A percentile compares a stretch with the other conserved stretches of the same genome.
These are phyloP conservation scores for Lithophane semibrunnea DNA, from an alignment of 2,888 invertebrate genomes.

Conservation along the genomic window DNA sequence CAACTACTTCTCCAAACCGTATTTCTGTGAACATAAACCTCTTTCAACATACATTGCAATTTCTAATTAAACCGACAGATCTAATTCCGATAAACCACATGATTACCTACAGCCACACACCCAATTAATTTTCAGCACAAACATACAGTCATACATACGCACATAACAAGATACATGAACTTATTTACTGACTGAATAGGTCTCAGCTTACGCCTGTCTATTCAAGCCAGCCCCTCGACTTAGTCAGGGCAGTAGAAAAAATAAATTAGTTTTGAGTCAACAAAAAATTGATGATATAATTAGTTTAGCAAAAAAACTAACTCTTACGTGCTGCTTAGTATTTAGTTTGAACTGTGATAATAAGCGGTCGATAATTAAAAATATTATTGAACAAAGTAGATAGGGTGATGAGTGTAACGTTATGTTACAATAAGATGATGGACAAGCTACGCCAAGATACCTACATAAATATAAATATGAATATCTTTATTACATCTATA, in stretches of 20 bases:
- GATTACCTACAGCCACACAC: conserved; percentile 22
- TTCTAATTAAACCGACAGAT: conserved; percentile 50
- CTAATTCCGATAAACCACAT: conserved; percentile 55
- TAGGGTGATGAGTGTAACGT: conserved; percentile 16
- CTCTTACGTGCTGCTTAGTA: conserved; percentile 68
- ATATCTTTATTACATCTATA: conserved; percentile 27
- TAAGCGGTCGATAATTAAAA: conserved; percentile 59
- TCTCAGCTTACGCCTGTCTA: conserved; percentile 33
- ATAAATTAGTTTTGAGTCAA: conserved; percentile 82
- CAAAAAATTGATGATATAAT: conserved; percentile 87
- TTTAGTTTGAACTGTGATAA: conserved; percentile 56
- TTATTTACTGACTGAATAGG: conserved; percentile 43
- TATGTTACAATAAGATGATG: conserved; percentile 14
- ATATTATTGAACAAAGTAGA: conserved; percentile 43
- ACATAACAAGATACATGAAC: conserved; percentile 20
- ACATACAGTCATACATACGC: conserved; percentile 13
- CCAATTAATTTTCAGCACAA: conserved; percentile 21
- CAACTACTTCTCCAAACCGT: conserved; percentile 19
- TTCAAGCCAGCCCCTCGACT: conserved; percentile 37
- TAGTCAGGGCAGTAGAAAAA: conserved; percentile 76
- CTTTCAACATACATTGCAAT: conserved; percentile 26
- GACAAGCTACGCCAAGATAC: conserved; percentile 17
- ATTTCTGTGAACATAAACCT: conserved; percentile 5
- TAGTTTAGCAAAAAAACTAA: conserved; percentile 76
- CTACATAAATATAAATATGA: conserved; percentile 10